Evolutionary conservation across 2,797 vertebrate species (phyloP), one percentile per base, ranked within the genome.

Genomic region (Dromococcyx pavoninus): DNA sequence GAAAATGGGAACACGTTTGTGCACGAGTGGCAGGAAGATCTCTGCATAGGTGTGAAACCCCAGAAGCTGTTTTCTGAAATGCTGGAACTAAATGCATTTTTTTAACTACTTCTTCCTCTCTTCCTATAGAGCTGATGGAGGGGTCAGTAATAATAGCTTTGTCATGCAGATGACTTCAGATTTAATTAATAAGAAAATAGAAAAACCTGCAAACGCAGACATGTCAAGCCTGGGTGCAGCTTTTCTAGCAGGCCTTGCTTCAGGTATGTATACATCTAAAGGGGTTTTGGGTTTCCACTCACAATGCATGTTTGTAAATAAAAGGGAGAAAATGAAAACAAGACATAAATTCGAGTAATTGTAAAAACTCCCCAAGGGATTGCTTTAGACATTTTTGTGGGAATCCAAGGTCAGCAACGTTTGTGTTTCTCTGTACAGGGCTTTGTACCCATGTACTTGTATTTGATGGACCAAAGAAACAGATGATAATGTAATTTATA

Each of bases 91-190:
- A 85, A 75, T 11, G 30, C 30, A 32, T 28, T 60, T 73, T 88
- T 51, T 76, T 64, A 86, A 74, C 23, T 78, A 32, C 24, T 57
- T 69, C 12, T 93, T 86, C 60, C 89, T 15, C 28, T 96, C 16
- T 94, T 28, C 30, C 53, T 46, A 5, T 96, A 99, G 99, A 97
- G 98, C 98, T 87, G 98, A 99, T 56, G 99, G 99, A 65, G 99
- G 99, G 11, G 98, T 99, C 76, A 99, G 98, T 91, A 98, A 98
- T 81, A 99, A 99, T 50, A 96, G 98, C 95, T 99, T 99, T 71
- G 62, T 99, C 94, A 98, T 99, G 99, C 99, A 99, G 97, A 98
- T 99, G 97, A 99, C 99, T n/a, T 98, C 99, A 66, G 98, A 99
- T 97, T 98, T 99, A 97, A 98, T 99, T 77, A 98, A 98, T 62